phyloP scores from a whole-genome alignment of 2,888 invertebrate species.

The Rhagonycha lutea region DNA sequence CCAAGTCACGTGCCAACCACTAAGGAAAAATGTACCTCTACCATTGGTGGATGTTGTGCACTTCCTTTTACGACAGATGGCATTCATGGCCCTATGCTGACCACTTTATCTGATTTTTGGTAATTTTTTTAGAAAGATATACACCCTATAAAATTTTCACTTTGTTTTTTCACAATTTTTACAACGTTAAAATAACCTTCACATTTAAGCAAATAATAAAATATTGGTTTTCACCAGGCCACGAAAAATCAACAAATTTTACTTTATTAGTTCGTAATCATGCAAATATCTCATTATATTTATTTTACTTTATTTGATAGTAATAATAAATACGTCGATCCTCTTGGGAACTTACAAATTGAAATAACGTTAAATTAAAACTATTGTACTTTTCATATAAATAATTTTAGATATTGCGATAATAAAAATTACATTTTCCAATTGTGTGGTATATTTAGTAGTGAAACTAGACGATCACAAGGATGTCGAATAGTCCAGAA shows the following conservation, averaged over 20 bases:
- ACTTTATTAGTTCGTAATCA: not conserved
- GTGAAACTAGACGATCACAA: not conserved
- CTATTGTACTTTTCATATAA: not conserved
- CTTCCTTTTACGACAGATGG: too few species aligned
- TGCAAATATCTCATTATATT: not conserved
- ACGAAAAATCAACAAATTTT: not conserved
- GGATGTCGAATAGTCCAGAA: not conserved
- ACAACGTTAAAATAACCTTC: too few species aligned
- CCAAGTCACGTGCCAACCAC: too few species aligned
- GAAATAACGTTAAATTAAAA: not conserved
- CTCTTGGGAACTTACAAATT: not conserved
- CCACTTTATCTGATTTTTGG: too few species aligned
- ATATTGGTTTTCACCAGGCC: not conserved
- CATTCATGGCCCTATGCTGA: too few species aligned
- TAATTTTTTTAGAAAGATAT: too few species aligned
- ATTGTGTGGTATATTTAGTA: not conserved
- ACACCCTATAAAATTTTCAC: too few species aligned
- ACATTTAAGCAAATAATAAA: not conserved
- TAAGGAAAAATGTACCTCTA: too few species aligned
- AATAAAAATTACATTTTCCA: not conserved
- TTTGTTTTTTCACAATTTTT: too few species aligned
- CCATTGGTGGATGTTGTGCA: too few species aligned
- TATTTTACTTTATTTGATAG: not conserved
- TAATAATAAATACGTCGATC: not conserved
- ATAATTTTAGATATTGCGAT: not conserved